These are phyloP conservation scores for Auanema sp. DNA, from an alignment of 2,888 invertebrate genomes.

Conservation along the genomic window DNA sequence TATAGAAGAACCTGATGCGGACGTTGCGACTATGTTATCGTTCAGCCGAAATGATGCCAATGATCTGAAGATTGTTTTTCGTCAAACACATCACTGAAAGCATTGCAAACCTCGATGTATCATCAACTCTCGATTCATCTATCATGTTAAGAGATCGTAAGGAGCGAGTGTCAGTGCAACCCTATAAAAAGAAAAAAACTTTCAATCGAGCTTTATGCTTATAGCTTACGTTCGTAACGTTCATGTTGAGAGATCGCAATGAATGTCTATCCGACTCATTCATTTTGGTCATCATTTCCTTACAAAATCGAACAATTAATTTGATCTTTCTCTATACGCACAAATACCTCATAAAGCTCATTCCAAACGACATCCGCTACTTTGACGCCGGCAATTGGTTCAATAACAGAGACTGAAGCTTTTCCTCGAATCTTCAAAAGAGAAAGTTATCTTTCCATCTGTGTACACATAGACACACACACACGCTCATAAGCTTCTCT, in stretches of 20 bases:
- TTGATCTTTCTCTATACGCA: background rate
- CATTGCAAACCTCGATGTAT: slow-evolving; percentile 16
- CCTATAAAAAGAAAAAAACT: background rate
- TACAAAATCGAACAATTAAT: background rate
- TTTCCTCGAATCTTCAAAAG: slow-evolving; percentile 32
- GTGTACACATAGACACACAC: background rate
- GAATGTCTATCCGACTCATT: slow-evolving; percentile 42
- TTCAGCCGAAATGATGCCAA: slow-evolving; percentile 39
- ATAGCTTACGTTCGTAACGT: background rate
- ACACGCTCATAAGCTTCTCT: background rate
- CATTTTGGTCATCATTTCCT: slow-evolving; percentile 49
- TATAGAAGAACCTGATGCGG: slow-evolving; percentile 28
- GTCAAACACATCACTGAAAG: background rate
- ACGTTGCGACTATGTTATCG: slow-evolving; percentile 19
- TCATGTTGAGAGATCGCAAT: slow-evolving; percentile 23
- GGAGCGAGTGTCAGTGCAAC: slow-evolving; percentile 26
- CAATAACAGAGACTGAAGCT: slow-evolving; percentile 43
- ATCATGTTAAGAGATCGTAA: slow-evolving; percentile 32
- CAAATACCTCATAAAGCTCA: slow-evolving; percentile 42
- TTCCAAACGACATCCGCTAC: slow-evolving; percentile 59
- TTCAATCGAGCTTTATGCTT: background rate
- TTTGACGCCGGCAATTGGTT: slow-evolving; percentile 45
- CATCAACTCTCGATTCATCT: slow-evolving; percentile 25
- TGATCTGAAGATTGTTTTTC: slow-evolving; percentile 21
- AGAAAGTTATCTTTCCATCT: background rate